Base-by-base conservation (phyloP, 2,888 invertebrate species). In the Tillus elongatus region DNA sequence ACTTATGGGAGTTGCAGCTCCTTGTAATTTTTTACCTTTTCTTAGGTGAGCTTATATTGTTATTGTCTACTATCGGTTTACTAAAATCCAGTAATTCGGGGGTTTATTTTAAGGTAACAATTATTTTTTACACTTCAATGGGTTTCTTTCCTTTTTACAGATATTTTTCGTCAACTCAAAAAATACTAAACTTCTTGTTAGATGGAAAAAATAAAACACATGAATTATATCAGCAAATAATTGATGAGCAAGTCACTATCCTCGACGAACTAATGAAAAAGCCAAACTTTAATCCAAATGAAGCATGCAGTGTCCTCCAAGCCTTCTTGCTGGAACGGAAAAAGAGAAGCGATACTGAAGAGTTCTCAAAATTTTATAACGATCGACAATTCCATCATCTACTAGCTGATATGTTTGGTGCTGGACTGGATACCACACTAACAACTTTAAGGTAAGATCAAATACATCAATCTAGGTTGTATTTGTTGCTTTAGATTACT, bases 21-120 rank as follows among this genome's bases (percentile, higher is more conserved):
- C 82, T 8, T 71, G 89, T 2, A 91, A 91, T 62, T 91, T 90
- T 63, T 67, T 91, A 44, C 88, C 91, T 9, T 78, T 82, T 56
- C 63, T 89, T 29, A 77, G 85, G 79, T 84, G 6, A 4, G 11
- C 4, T 10, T 10, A n/a, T 8, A 11, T 9, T 29, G 8, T 29
- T n/a, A n/a, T n/a, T n/a, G n/a, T n/a, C n/a, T n/a, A n/a, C n/a
- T n/a, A n/a, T n/a, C n/a, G n/a, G n/a, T n/a, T n/a, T n/a, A n/a
- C n/a, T n/a, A n/a, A n/a, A n/a, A n/a, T n/a, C n/a, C n/a, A n/a
- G n/a, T n/a, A n/a, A n/a, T n/a, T n/a, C n/a, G n/a, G n/a, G n/a
- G n/a, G n/a, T n/a, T n/a, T n/a, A n/a, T n/a, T n/a, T n/a, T n/a
- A n/a, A n/a, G n/a, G n/a, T n/a, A n/a, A n/a, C n/a, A n/a, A n/a